Evolutionary conservation across 2,113 vertebrate genomes (phyloP).

Genomic region (Colossoma macropomum): DNA sequence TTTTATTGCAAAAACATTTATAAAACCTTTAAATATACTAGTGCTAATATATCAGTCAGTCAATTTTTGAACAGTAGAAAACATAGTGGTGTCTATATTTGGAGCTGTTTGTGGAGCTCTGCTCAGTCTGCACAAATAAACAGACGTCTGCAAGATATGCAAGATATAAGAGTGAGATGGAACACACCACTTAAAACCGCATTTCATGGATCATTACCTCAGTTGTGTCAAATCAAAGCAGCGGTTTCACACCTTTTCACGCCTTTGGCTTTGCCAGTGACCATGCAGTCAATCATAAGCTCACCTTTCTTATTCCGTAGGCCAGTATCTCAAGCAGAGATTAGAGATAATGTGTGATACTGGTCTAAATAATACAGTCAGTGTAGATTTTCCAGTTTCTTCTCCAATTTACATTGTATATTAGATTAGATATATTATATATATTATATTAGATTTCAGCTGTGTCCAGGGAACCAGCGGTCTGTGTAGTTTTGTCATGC

Average conservation of each 20-base stretch:
- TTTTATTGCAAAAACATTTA: too few species aligned
- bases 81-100: neutral
- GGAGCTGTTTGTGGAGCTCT: neutral
- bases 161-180: neutral
- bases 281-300: neutral
- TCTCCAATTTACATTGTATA: neutral
- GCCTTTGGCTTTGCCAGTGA: neutral
- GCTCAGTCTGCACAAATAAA: constrained; percentile 12
- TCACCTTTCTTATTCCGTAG: neutral
- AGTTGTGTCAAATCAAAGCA: neutral
- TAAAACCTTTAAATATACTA: neutral
- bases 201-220: neutral
- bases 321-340: neutral
- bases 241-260: neutral
- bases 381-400: neutral
- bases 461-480: neutral
- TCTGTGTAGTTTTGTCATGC: neutral
- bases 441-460: neutral
- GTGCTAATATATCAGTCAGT: too few species aligned
- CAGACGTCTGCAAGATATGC: neutral
- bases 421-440: too few species aligned
- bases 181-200: neutral
- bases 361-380: neutral
- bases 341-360: neutral
- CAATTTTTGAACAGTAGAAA: neutral